Base-by-base conservation (phyloP, 1,140 invertebrate species). In the Popillia japonica region DNA sequence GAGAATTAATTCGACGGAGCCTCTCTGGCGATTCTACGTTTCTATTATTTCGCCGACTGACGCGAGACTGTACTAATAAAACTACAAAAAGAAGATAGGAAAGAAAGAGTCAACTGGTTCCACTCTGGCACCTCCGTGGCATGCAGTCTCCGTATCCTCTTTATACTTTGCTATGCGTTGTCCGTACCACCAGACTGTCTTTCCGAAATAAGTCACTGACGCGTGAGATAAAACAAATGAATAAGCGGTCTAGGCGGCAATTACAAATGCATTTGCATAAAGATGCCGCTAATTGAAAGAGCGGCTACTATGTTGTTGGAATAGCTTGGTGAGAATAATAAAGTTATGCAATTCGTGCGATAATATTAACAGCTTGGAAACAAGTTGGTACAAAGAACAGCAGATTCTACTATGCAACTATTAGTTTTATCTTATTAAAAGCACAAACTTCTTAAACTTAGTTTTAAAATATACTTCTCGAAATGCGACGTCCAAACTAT, bases 241-340 rank as follows among this genome's bases (percentile, higher is more conserved):
- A 55, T 55, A 55, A 55, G 0, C 42, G 14, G 48, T 55, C 48
- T 55, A 14, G 48, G 48, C 48, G 48, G 48, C 48, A 55, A 55
- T 55, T n/a, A 55, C n/a, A 55, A 55, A 55, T 17, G 48, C 14
- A 55, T 55, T 55, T 55, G 17, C 48, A 55, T 55, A 55, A 55
- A 14, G 48, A 55, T 17, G 48, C 48, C 48, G 48, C 17, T 55
- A 55, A 55, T 55, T 17, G 14, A 55, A 55, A 55, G 48, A 55
- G 17, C 17, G n/a, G 48, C 48, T 55, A 55, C 48, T 55, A 3
- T 34, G 27, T 34, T 34, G 27, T 34, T 34, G 27, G 1, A 34
- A 34, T 34, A 34, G 4, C 2, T 34, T 34, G 4, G 27, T 34
- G 27, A 34, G 27, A 34, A 34, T 34, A 34, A 34, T 34, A 34